Base-by-base conservation (phyloP, 2,888 invertebrate genomes). In the Drosophila rellima region DNA sequence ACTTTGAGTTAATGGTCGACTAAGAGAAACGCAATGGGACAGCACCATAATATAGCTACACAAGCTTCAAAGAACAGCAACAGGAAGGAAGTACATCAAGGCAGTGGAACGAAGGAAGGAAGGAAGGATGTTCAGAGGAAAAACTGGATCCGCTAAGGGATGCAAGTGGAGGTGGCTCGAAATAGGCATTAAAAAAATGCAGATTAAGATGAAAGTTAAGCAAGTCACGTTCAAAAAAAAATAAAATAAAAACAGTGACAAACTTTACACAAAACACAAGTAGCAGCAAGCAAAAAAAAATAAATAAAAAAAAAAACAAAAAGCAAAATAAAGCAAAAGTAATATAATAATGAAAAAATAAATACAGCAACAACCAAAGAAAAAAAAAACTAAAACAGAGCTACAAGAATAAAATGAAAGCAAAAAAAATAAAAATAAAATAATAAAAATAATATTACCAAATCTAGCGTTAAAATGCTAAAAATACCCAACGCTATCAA, bases 1-100 rank as follows among this genome's bases (percentile, higher is more conserved):
- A 98, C 94, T 98, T 98, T 94, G 98, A 98, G 94, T 94, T 98
- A 93, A 96, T 98, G 95, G 95, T 98, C 92, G 98, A 98, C 94
- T 96, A 96, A 95, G 91, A 88, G 76, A 87, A 20, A 10, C 82
- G 54, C 29, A 11, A 44, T 31, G 64, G 39, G 63, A 52, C 39
- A 65, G 55, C 37, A 66, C 60, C 62, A 67, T 56, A 56, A 65
- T 68, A 72, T 17, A 59, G 59, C 61, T 35, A 20, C 54, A 63
- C 50, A 63, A 66, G 69, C 73, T 65, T 65, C 74, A 70, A 70
- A 67, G 37, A 70, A 65, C 55, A 70, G 69, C 70, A 73, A 71
- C 55, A 29, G 52, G 69, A 66, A 29, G 50, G 68, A 68, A 51
- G 65, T 29, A 61, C 45, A 56, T 56, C 73, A 60, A 52, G 63